A percentile compares a stretch with the other conserved stretches of the same genome.
These are phyloP conservation scores for Cryptoprocta ferox DNA, from an alignment of 2,797 vertebrate species.

Conservation along the genomic window DNA sequence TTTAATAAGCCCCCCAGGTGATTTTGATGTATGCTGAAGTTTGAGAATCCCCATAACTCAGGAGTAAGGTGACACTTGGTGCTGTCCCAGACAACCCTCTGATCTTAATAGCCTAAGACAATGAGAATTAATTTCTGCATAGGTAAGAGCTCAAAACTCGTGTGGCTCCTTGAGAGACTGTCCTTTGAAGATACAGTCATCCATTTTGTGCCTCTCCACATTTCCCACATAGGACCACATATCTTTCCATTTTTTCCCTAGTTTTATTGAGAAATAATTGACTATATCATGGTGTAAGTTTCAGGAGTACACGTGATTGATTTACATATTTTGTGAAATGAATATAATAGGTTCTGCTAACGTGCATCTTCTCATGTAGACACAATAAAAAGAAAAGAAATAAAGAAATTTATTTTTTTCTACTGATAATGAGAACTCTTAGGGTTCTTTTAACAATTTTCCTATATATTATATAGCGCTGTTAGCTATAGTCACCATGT, in stretches of 20 bases:
- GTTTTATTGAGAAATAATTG: background rate
- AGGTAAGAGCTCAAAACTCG: background rate
- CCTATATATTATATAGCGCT: background rate
- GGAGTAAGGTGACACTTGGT: background rate
- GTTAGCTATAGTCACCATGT: background rate
- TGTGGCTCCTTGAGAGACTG: background rate
- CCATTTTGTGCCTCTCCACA: background rate
- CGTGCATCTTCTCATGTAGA: background rate
- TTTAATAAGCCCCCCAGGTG: background rate
- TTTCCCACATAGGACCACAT: background rate
- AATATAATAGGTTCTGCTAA: background rate
- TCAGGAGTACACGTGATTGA: background rate
- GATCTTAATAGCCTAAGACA: background rate
- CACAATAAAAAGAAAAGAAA: background rate
- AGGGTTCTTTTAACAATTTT: background rate
- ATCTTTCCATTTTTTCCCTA: background rate
- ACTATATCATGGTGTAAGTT: background rate
- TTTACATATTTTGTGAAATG: background rate
- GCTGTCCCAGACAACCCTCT: accelerated
- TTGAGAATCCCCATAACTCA: background rate
- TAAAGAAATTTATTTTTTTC: background rate
- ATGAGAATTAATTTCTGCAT: background rate
- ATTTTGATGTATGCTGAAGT: background rate
- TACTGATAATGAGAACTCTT: background rate
- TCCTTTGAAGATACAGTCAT: background rate